phyloP scores from a whole-genome alignment of 2,888 invertebrate genomes.

The Agapetus fuscipes region DNA sequence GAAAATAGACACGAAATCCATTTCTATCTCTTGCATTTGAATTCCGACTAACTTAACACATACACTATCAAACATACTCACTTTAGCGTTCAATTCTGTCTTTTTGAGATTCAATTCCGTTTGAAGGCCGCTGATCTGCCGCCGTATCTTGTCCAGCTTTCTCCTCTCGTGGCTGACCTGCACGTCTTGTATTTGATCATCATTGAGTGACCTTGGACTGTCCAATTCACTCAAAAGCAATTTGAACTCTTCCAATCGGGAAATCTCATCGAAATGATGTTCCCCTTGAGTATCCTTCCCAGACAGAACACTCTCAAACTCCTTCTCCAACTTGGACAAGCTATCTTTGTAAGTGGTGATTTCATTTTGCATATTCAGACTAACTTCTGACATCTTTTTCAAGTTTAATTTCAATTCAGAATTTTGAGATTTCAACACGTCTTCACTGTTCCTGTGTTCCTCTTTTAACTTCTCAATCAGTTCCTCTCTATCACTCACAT shows the following conservation, averaged over 20 bases:
- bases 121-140: conserved; percentile 37
- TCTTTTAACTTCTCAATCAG: conserved; percentile 39
- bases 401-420: conserved; percentile 29
- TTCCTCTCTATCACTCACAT: conserved; percentile 41
- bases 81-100: conserved; percentile 43
- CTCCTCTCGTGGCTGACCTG: conserved; percentile 36
- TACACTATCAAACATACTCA: too few species aligned
- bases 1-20: too few species aligned
- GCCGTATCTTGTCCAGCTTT: conserved; percentile 45
- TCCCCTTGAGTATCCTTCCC: conserved; percentile 18
- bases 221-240: conserved; percentile 15
- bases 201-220: conserved; percentile 4
- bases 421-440: conserved; percentile 37
- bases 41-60: too few species aligned
- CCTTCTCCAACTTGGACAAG: conserved; percentile 37
- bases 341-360: conserved; percentile 36
- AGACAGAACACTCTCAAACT: conserved; percentile 34
- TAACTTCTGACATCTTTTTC: conserved; percentile 14
- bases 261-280: conserved; percentile 24
- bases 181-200: conserved; percentile 3
- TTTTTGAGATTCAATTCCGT: conserved; percentile 40
- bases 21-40: too few species aligned
- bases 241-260: conserved; percentile 21
- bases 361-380: conserved; percentile 15
- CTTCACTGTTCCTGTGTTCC: conserved; percentile 34